Conservation (phyloP, 2,888 invertebrate genomes). For the Asteroscopus sphinx region DNA sequence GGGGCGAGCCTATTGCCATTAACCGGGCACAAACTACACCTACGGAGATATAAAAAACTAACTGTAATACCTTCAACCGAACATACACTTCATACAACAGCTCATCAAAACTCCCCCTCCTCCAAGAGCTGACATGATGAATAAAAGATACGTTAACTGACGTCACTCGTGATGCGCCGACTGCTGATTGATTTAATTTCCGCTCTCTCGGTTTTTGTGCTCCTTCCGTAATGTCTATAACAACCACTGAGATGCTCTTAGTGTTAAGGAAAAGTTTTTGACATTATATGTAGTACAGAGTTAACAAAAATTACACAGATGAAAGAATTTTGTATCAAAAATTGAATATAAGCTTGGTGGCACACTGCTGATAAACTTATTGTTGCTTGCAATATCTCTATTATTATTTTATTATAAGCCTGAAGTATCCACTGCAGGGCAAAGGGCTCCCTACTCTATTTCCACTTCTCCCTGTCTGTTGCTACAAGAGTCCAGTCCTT, state of each 20-base stretch:
- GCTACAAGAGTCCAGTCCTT: too few relatives aligned
- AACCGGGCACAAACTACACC: too few relatives aligned
- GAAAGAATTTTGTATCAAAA: background rate
- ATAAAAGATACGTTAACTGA: conserved; percentile 40
- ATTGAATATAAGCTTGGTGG: background rate
- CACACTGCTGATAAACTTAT: too few relatives aligned
- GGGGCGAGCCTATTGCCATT: too few relatives aligned
- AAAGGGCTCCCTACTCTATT: too few relatives aligned
- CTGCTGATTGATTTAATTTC: conserved; percentile 66
- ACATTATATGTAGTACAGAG: background rate
- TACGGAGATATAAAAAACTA: too few relatives aligned
- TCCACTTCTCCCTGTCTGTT: too few relatives aligned
- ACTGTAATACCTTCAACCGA: too few relatives aligned
- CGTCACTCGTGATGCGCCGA: conserved; percentile 36
- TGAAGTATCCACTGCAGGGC: too few relatives aligned
- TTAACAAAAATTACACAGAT: background rate
- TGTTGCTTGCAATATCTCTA: too few relatives aligned
- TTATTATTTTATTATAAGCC: too few relatives aligned
- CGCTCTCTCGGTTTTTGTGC: conserved; percentile 44
- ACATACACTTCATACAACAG: background rate
- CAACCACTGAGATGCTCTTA: conserved; percentile 44
- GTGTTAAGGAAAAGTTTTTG: conserved; percentile 11
- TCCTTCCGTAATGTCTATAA: conserved; percentile 45
- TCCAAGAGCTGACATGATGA: conserved; percentile 32
- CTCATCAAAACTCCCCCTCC: conserved; percentile 2